phyloP scores from a whole-genome alignment of 2,113 vertebrate genomes.

The Muscicapa adusta region DNA sequence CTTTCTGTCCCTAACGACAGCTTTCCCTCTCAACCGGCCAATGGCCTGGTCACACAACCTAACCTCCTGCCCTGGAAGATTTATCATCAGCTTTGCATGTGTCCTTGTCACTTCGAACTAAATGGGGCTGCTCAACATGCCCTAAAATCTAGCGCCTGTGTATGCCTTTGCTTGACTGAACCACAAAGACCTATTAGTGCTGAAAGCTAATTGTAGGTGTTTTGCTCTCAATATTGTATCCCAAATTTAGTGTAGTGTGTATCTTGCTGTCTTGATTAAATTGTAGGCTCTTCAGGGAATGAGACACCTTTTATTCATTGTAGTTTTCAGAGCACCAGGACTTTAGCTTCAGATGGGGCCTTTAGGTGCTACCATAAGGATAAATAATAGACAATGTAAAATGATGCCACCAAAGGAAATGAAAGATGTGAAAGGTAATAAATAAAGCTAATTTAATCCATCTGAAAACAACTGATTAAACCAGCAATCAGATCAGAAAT shows the following conservation, averaged over 20 bases:
- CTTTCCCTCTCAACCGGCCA: conserved; percentile 20
- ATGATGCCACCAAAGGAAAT: neutral
- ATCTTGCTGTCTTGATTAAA: neutral
- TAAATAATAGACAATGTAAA: neutral
- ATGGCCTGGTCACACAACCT: conserved; percentile 56
- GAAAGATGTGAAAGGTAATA: neutral
- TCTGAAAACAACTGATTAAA: neutral
- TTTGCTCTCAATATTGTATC: neutral
- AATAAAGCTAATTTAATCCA: neutral
- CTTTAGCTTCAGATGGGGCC: neutral
- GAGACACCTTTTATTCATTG: neutral
- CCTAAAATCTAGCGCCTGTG: neutral
- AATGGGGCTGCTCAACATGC: neutral
- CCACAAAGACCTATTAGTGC: neutral
- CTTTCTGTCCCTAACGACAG: conserved; percentile 52
- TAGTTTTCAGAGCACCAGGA: neutral
- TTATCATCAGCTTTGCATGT: conserved; percentile 57
- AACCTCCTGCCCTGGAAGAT: conserved; percentile 61
- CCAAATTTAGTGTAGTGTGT: neutral
- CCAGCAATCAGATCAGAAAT: neutral
- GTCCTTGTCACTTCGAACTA: conserved; percentile 11
- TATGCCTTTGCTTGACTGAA: neutral
- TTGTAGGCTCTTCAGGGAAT: neutral
- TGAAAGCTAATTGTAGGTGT: neutral
- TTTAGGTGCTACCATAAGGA: neutral